Base-by-base conservation (phyloP, 2,797 vertebrate species). In the Acrossocheilus wenchowensis region DNA sequence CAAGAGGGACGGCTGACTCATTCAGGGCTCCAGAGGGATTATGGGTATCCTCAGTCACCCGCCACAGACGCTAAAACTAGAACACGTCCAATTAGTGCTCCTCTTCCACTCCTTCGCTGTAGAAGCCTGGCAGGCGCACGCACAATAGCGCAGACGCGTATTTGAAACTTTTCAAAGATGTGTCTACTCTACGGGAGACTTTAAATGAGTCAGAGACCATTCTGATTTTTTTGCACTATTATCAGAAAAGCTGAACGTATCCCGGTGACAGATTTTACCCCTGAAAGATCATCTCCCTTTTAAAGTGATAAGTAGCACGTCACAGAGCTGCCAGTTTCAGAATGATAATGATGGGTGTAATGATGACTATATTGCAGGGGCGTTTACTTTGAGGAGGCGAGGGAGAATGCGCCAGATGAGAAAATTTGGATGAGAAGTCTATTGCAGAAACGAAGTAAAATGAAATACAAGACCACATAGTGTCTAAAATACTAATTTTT, bases 11-110 rank as follows among this genome's bases (percentile, higher is more conserved):
- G 68, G 19, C 79, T 87, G 88, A 90, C 88, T 90, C 88, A 87
- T 90, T 81, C 82, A 30, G 62, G 74, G 45, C 81, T 73, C 77
- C 81, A 81, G 74, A 41, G 75, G 71, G 74, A 73, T 78, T 85
- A 45, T 83, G 72, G 66, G 74, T 78, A 83, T 77, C 86, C 64
- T 87, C 82, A 84, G 80, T 83, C 87, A 87, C 82, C 89, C 84
- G 50, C 77, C 79, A 88, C 83, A 81, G 79, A 82, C 64, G 54
- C 7, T 74, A 71, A 90, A 89, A 89, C 88, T 89, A 91, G 88
- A 89, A 86, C 88, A 89, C 21, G 78, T 88, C 89, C 84, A 91
- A 90, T 91, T 91, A 91, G 88, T 23, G 66, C 69, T 81, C 80
- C 71, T 85, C 69, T 81, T 48, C 34, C 86, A 54, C 73, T 86